Evolutionary conservation across 2,113 vertebrate species (phyloP).

Genomic region (Prunella himalayana): DNA sequence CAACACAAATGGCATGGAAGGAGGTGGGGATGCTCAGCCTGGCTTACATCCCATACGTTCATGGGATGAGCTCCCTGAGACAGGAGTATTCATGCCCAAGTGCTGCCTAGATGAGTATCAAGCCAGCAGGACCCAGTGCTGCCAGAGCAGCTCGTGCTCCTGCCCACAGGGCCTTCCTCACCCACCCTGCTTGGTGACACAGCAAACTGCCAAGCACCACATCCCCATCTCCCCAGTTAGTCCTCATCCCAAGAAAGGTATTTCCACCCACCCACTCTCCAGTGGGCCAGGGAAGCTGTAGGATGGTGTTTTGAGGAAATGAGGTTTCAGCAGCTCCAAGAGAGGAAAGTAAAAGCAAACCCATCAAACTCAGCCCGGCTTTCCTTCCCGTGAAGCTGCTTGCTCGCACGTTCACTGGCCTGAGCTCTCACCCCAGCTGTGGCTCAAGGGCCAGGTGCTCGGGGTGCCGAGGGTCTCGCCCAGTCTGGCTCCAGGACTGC

Average conservation of each 20-base stretch:
- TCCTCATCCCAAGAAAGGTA: background rate
- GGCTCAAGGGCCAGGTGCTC: background rate
- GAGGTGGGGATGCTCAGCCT: background rate
- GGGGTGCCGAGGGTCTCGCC: fast-evolving
- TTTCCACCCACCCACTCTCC: constrained; percentile 1
- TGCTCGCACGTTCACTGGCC: fast-evolving
- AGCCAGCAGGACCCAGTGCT: fast-evolving
- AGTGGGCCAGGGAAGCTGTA: background rate
- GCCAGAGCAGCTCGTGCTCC: background rate
- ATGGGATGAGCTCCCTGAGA: background rate
- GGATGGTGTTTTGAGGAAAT: background rate
- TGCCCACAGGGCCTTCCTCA: background rate
- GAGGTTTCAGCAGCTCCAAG: background rate
- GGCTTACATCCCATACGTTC: fast-evolving
- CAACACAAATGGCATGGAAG: fast-evolving
- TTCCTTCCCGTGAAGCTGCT: background rate
- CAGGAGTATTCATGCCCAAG: background rate
- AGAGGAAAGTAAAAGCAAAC: background rate
- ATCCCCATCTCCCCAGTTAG: background rate
- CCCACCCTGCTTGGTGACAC: background rate
- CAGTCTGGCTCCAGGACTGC: background rate
- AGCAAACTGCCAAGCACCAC: background rate
- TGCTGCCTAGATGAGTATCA: background rate
- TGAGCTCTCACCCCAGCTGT: background rate
- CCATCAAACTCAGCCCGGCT: background rate